Base-by-base conservation (phyloP, 1,140 invertebrate genomes). In the Drosophila punjabiensis region DNA sequence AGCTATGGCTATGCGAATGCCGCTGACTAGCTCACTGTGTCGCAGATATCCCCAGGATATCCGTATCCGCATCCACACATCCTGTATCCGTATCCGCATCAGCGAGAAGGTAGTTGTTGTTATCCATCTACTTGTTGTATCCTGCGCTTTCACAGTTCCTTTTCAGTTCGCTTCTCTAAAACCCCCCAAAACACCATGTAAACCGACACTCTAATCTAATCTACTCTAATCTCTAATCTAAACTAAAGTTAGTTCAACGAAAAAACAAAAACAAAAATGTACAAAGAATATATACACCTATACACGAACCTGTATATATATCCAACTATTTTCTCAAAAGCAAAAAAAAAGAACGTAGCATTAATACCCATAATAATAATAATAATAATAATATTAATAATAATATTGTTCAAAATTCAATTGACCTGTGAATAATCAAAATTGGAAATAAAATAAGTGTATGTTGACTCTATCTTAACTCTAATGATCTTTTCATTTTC, bases 151-250 rank as follows among this genome's bases (percentile, higher is more conserved):
- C 37, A 43, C 41, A 67, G 62, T 67, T 80, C 67, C 66, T 67
- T 63, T 63, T 53, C 58, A 76, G 77, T 85, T 56, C 70, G 85
- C 85, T 88, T 90, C 76, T 90, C 81, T 88, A 82, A 86, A 82
- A 81, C 83, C 53, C 52, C 43, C 43, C 14, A 24, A 56, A 55
- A 52, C 16, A 32, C 48, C 39, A 47, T 78, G 50, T 69, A 71
- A 33, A 80, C 35, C 70, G 55, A 82, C 9, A 64, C 64, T 66
- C 79, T 90, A 90, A 84, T 85, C 69, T 41, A 56, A 83, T 39
- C 35, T 39, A 39, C 35, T 28, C 55, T 56, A 56, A 56, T 56
- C 56, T 60, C 39, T 90, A 85, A 90, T 81, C 79, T 65, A 68
- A 55, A 87, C 84, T 83, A 82, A 82, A 86, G 48, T 79, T 73